phyloP scores from a whole-genome alignment of 2,888 invertebrate genomes.

The Gnatocerus cornutus region DNA sequence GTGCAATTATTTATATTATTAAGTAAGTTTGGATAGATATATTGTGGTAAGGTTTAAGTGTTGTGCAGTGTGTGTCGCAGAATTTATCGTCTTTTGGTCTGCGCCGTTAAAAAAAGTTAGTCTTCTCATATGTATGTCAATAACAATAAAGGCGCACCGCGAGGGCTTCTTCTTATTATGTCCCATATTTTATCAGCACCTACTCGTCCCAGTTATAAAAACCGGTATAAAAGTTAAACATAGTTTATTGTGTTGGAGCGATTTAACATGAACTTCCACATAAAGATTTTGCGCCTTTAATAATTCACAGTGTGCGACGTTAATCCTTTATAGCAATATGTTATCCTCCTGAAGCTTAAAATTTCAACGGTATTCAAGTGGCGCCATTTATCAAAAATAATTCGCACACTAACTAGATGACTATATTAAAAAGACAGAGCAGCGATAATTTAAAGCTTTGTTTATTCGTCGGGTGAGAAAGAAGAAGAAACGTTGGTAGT shows the following conservation, averaged over 20 bases:
- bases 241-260: slow-evolving; percentile 65
- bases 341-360: slow-evolving; percentile 64
- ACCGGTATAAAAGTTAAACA: slow-evolving; percentile 60
- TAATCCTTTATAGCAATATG: slow-evolving; percentile 65
- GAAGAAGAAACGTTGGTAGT: slow-evolving; percentile 6
- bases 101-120: slow-evolving; percentile 18
- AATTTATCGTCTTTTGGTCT: slow-evolving; percentile 38
- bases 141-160: slow-evolving; percentile 44
- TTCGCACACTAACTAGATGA: slow-evolving; percentile 63
- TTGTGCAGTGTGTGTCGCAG: slow-evolving; percentile 37
- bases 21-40: slow-evolving; percentile 47
- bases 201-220: slow-evolving; percentile 56
- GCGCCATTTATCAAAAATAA: slow-evolving; percentile 62
- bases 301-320: slow-evolving; percentile 62
- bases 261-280: slow-evolving; percentile 67
- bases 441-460: slow-evolving; percentile 46
- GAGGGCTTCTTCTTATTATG: slow-evolving; percentile 49
- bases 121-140: slow-evolving; percentile 46
- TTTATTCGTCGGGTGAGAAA: slow-evolving; percentile 18
- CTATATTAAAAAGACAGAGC: slow-evolving; percentile 56
- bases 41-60: slow-evolving; percentile 36
- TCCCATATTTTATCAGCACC: slow-evolving; percentile 59
- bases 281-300: slow-evolving; percentile 62
- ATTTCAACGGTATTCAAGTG: slow-evolving; percentile 64
- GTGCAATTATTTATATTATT: slow-evolving; percentile 41